Evolutionary conservation across 2,888 invertebrate genomes (phyloP).

Genomic region (Spodoptera picta): DNA sequence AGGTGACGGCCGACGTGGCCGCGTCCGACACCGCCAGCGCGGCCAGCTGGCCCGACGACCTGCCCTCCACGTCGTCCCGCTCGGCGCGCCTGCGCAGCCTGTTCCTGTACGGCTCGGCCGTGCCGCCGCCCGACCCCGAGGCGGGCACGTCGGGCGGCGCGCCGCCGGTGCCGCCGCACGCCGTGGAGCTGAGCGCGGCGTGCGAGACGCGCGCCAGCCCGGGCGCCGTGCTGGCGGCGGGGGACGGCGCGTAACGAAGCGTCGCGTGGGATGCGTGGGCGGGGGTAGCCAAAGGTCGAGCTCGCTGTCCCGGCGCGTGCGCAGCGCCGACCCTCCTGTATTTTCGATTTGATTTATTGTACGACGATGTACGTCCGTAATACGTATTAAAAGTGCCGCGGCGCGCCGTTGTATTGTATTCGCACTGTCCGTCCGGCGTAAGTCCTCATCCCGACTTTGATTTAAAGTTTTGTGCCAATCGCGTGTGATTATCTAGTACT

Average conservation of each 20-base stretch:
- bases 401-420: conserved; percentile 32
- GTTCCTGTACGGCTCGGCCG: conserved; percentile 81
- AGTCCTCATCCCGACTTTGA: conserved; percentile 46
- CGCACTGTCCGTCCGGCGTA: conserved; percentile 49
- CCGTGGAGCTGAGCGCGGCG: conserved; percentile 31
- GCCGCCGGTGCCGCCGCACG: conserved; percentile 11
- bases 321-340: conserved; percentile 7
- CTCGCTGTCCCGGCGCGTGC: conserved; percentile 24
- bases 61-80: conserved; percentile 75
- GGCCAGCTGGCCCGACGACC: conserved; percentile 75
- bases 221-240: conserved; percentile 17
- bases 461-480: conserved; percentile 62
- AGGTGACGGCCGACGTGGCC: conserved; percentile 78
- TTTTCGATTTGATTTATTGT: conserved; percentile 40
- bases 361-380: conserved; percentile 29
- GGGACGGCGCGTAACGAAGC: conserved; percentile 38
- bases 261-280: conserved; percentile 8
- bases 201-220: conserved; percentile 13
- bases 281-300: conserved; percentile 36
- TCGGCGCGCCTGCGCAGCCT: conserved; percentile 75
- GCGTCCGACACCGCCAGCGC: conserved; percentile 73
- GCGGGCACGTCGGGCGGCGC: conserved; percentile 58
- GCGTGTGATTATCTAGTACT: conserved; percentile 61
- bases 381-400: conserved; percentile 25
- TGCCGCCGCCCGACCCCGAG: conserved; percentile 74